These are phyloP conservation scores for Erynnis tages DNA, from an alignment of 2,888 invertebrate genomes.

Conservation along the genomic window DNA sequence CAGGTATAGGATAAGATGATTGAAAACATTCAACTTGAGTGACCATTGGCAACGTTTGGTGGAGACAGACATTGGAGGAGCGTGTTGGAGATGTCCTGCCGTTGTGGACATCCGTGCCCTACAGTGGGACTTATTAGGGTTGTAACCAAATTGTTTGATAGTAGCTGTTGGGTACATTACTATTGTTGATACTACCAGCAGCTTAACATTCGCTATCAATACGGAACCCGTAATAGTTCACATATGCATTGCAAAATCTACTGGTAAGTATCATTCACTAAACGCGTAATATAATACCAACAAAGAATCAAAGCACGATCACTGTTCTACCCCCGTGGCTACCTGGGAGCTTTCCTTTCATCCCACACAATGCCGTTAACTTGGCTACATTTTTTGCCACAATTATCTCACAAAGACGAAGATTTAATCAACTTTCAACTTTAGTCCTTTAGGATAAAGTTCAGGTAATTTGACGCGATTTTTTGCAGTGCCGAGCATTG, in stretches of 20 bases:
- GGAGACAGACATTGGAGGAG: too few species aligned
- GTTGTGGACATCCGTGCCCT: too few species aligned
- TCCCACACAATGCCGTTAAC: conserved; percentile 55
- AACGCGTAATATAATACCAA: conserved; percentile 41
- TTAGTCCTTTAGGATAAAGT: background rate
- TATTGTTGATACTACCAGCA: too few species aligned
- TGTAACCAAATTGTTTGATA: too few species aligned
- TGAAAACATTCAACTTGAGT: too few species aligned
- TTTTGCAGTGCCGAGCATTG: conserved; percentile 55
- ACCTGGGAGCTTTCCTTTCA: conserved; percentile 65
- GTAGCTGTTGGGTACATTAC: too few species aligned
- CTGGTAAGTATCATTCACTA: conserved; percentile 52
- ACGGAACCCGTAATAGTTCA: background rate
- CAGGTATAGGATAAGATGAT: too few species aligned
- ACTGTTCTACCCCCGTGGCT: conserved; percentile 54
- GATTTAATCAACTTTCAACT: conserved; percentile 1
- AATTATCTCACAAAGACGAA: conserved; percentile 34
- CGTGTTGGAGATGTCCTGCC: too few species aligned
- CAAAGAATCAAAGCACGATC: conserved; percentile 26
- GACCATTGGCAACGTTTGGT: too few species aligned
- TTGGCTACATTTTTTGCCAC: conserved; percentile 47
- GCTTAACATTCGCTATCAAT: background rate
- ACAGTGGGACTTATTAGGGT: too few species aligned
- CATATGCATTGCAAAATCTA: background rate
- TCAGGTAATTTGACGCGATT: conserved; percentile 18